A percentile compares a stretch with the other conserved stretches of the same genome.
These are phyloP conservation scores for Xiphophorus maculatus DNA, from an alignment of 2,113 vertebrate genomes.

Conservation along the genomic window DNA sequence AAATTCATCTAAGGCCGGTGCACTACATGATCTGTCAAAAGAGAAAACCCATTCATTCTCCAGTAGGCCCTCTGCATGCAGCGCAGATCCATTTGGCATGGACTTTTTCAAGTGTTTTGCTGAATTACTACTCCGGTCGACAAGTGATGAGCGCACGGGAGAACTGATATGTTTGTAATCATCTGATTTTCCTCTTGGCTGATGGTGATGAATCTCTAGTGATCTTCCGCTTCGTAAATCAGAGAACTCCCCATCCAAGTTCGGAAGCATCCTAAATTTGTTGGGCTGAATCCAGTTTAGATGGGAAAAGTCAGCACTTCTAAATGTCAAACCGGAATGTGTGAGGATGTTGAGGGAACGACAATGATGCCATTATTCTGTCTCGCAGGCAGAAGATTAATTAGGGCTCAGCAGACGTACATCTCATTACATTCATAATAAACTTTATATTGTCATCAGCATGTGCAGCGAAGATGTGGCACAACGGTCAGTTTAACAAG, in stretches of 20 bases:
- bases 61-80: constrained; percentile 12
- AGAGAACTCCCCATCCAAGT: constrained; percentile 32
- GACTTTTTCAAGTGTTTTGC: constrained; percentile 42
- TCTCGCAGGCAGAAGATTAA: constrained; percentile 11
- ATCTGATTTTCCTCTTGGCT: neutral
- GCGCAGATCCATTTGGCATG: constrained; percentile 20
- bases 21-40: constrained; percentile 49
- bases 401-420: constrained; percentile 39
- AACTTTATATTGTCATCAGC: constrained; percentile 9
- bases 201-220: constrained; percentile 28
- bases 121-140: constrained; percentile 21
- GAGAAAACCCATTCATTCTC: constrained; percentile 59
- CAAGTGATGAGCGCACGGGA: constrained; percentile 11
- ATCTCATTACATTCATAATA: constrained; percentile 24
- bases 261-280: constrained; percentile 29
- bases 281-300: constrained; percentile 27
- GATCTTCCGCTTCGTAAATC: constrained; percentile 34
- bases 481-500: neutral
- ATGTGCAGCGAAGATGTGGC: constrained; percentile 27
- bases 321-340: constrained; percentile 44
- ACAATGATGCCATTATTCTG: constrained; percentile 17
- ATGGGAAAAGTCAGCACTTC: constrained; percentile 46
- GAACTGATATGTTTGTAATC: constrained; percentile 48
- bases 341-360: constrained; percentile 20
- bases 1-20: constrained; percentile 43